Base-by-base conservation (phyloP, 2,797 vertebrate genomes). In the Onychomys leucogaster region DNA sequence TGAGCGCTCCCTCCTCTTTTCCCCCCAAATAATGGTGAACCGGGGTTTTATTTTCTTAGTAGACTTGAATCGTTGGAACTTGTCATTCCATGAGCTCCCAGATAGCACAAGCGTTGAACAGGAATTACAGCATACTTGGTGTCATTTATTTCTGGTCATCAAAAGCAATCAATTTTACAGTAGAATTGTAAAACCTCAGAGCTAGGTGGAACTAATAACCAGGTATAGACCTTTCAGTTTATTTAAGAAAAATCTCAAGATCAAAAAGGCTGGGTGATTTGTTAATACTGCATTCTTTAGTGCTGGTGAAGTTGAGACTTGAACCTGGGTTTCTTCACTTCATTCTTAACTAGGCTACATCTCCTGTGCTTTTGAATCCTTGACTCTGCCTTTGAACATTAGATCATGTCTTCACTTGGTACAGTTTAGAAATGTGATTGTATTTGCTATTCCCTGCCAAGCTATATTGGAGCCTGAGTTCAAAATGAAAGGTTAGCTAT, bases 81-180 rank as follows among this genome's bases (percentile, higher is more conserved):
- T 97, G 63, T 87, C 81, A 81, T 93, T 96, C 96, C 43, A 69
- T 88, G 87, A 94, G 11, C 82, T 95, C 49, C 67, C 75, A 86
- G 95, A 91, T 82, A 96, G 85, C 83, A 89, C 16, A 95, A 86
- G 96, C 41, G 55, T 49, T 84, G 86, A 95, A 94, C 85, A 94
- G 41, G 69, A 97, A 96, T 92, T 96, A 87, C n/a, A 91, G 29
- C 81, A 91, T 93, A 84, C 34, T 96, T 5, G 3, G 17, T 92
- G 9, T 37, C 77, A 92, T 92, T 96, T 95, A 69, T 95, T 93
- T 97, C 89, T 95, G 94, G 73, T 9, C 75, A 95, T 96, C 89
- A 95, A 90, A 96, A 88, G 89, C 96, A 97, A 87, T 92, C 71
- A 92, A n/a, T 73, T 97, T 96, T 96, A 95, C 83, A 93, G 65